Evolutionary conservation across 2,888 invertebrate species (phyloP).

Genomic region (Ennomos fuscantarius): DNA sequence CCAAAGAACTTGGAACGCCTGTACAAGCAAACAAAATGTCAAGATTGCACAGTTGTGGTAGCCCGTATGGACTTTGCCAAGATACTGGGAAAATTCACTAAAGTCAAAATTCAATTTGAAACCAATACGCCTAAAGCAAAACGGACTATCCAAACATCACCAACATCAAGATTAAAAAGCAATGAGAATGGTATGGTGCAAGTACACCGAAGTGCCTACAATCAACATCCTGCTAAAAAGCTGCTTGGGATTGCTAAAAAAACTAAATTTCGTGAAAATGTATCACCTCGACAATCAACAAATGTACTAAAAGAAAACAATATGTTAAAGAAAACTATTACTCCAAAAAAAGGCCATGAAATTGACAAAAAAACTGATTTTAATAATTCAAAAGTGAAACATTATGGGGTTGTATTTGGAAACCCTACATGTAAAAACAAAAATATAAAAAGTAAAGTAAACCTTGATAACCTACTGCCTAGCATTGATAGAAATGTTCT

Average conservation of each 20-base stretch:
- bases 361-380: slow-evolving; percentile 53
- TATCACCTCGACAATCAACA: slow-evolving; percentile 35
- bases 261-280: slow-evolving; percentile 42
- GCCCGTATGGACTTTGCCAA: slow-evolving; percentile 81
- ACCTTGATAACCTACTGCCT: slow-evolving; percentile 65
- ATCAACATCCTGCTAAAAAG: slow-evolving; percentile 63
- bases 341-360: slow-evolving; percentile 5
- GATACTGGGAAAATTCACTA: slow-evolving; percentile 80
- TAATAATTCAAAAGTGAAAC: slow-evolving; percentile 55
- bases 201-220: slow-evolving; percentile 64
- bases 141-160: slow-evolving; percentile 47
- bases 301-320: slow-evolving; percentile 76
- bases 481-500: slow-evolving; percentile 64
- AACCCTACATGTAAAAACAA: slow-evolving; percentile 56
- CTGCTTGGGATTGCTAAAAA: slow-evolving; percentile 49
- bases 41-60: slow-evolving; percentile 74
- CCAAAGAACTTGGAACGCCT: slow-evolving; percentile 70
- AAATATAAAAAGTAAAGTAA: slow-evolving; percentile 57
- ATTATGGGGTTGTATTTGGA: slow-evolving; percentile 71
- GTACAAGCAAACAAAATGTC: slow-evolving; percentile 76
- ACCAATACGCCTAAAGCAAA: slow-evolving; percentile 64
- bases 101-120: slow-evolving; percentile 81
- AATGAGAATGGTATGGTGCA: slow-evolving; percentile 81
- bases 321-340: slow-evolving; percentile 55
- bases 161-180: slow-evolving; percentile 66